Evolutionary conservation across 2,113 vertebrate species (phyloP).

Genomic region (Gnathonemus echidnorhynchus): DNA sequence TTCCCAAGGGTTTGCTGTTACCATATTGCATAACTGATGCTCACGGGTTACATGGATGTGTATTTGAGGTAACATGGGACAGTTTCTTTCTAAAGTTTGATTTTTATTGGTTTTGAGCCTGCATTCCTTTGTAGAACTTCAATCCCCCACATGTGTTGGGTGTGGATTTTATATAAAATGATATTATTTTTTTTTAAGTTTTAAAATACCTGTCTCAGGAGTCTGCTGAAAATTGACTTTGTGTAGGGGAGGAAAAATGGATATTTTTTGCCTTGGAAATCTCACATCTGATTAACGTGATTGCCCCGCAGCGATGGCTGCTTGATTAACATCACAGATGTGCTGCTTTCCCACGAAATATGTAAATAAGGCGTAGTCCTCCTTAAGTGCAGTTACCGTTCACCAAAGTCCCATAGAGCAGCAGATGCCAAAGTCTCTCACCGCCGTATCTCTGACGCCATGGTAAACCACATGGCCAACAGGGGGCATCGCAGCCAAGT

Average conservation of each 20-base stretch:
- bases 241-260: background rate
- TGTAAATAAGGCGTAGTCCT: conserved; percentile 35
- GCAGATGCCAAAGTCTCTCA: conserved; percentile 21
- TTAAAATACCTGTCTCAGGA: background rate
- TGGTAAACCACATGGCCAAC: background rate
- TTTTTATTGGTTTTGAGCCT: background rate
- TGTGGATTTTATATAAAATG: background rate
- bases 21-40: background rate
- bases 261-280: background rate
- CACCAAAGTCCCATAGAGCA: conserved; percentile 31
- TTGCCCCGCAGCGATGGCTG: conserved; percentile 27
- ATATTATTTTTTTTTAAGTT: background rate
- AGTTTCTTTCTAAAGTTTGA: background rate
- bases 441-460: background rate
- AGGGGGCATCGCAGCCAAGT: background rate
- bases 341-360: conserved; percentile 21
- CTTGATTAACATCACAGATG: conserved; percentile 36
- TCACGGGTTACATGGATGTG: background rate
- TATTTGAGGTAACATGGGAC: background rate
- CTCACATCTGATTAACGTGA: conserved; percentile 26
- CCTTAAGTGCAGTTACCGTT: conserved; percentile 29
- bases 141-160: background rate
- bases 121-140: background rate
- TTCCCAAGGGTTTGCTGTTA: background rate
- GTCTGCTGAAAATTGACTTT: background rate